Evolutionary conservation across 1,140 invertebrate genomes (phyloP), one percentile per base, ranked within the genome.

Genomic region (Cyclargus thomasi): DNA sequence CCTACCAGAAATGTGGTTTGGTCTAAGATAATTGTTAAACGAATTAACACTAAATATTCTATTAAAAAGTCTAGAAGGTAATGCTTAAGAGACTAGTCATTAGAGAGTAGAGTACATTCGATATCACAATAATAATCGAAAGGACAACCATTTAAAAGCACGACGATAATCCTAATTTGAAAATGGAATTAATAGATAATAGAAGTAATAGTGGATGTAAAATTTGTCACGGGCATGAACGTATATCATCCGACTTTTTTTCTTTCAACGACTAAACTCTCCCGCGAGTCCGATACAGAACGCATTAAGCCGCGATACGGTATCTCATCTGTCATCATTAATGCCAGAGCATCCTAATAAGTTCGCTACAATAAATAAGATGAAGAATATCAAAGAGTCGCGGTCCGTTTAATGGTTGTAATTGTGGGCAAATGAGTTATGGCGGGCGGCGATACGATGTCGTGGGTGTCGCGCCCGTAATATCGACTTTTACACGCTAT

Each of bases 261-360:
- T 81, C 78, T 79, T 72, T 72, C 74, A 74, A 70, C 76, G 73
- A 77, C 73, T 73, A 73, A 77, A 80, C 74, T 71, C 74, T 71
- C 78, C 72, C 71, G 74, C 71, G 74, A 72, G 76, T 71, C 77
- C 76, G 78, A 78, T 77, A 81, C 74, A 77, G 74, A 82, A 81
- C 79, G 77, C 83, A 88, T 86, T 86, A 86, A 83, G 78, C 70
- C 77, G 68, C 72, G 78, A 83, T 84, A 83, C 77, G 74, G 74
- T 78, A 80, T 76, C 82, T 82, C 86, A 88, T 90, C 86, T 87
- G 86, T 90, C 87, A 90, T 90, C 85, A 90, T 90, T 90, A 90
- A 88, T 83, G 87, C 87, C 87, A 87, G 75, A 73, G 80, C 77
- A 86, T 87, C 85, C 87, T 90, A 88, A 90, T 90, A 88, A 87